Conservation (phyloP, 2,888 invertebrate genomes). For the Oithona nana region DNA sequence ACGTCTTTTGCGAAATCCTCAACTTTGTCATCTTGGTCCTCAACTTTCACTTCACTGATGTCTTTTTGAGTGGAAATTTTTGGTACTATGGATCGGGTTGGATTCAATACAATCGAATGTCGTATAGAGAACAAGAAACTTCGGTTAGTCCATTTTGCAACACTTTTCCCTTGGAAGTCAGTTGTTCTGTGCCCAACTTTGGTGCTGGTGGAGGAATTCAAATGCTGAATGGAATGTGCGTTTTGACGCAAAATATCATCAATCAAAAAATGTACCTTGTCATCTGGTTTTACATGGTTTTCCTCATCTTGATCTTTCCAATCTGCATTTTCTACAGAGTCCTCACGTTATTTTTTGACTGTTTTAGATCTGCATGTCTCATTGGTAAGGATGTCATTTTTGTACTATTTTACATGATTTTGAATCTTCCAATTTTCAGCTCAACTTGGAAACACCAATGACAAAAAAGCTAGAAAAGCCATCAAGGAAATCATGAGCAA, state of each 20-base stretch:
- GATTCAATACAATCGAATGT: background rate
- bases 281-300: slow-evolving; percentile 9
- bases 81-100: slow-evolving; percentile 8
- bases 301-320: background rate
- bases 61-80: slow-evolving; percentile 8
- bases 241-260: slow-evolving; percentile 9
- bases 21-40: slow-evolving; percentile 5
- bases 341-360: background rate
- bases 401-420: too few relatives aligned
- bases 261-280: slow-evolving; percentile 10
- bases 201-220: slow-evolving; percentile 15
- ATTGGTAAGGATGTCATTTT: too few relatives aligned
- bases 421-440: too few relatives aligned
- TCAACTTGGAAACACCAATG: background rate
- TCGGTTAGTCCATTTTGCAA: slow-evolving; percentile 7
- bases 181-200: slow-evolving; percentile 16
- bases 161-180: slow-evolving; percentile 13
- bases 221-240: slow-evolving; percentile 4
- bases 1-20: slow-evolving; percentile 10
- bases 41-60: slow-evolving; percentile 11
- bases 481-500: background rate
- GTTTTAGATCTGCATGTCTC: background rate
- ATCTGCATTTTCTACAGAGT: background rate
- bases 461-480: background rate
- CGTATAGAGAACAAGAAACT: background rate